These are phyloP conservation scores for Brachionus koreanus DNA, from an alignment of 1,140 invertebrate genomes.

Conservation along the genomic window DNA sequence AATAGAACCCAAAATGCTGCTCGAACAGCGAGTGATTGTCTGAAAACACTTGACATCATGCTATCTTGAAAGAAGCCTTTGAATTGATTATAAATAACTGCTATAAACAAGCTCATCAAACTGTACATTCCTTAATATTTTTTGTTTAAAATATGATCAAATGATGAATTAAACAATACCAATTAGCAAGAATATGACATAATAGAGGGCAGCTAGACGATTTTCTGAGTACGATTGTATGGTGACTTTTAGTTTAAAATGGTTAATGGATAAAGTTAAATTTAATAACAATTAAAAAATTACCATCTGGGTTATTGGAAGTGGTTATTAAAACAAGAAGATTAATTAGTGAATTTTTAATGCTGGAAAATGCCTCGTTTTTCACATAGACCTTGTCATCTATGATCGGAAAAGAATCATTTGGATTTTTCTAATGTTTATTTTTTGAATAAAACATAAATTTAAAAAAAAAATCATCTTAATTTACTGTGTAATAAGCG, in stretches of 20 bases:
- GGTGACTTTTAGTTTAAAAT: constrained; percentile 48
- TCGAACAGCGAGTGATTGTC: constrained; percentile 52
- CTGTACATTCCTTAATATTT: background rate
- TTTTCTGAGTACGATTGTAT: constrained; percentile 54
- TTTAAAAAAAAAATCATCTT: background rate
- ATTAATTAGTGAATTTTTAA: constrained; percentile 49
- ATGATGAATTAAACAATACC: constrained; percentile 53
- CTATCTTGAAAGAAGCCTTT: constrained; percentile 57
- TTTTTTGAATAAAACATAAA: no score
- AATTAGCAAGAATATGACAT: constrained; percentile 54
- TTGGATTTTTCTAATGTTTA: background rate
- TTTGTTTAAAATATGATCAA: background rate
- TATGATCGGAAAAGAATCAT: constrained; percentile 12
- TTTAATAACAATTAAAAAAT: background rate
- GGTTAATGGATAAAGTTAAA: background rate
- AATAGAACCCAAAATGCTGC: constrained; percentile 54
- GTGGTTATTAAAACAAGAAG: constrained; percentile 55
- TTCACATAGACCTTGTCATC: background rate
- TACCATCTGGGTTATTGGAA: constrained; percentile 58
- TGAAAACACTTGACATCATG: constrained; percentile 52
- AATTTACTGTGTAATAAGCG: no score
- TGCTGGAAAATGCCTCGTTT: constrained; percentile 45
- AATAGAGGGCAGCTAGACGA: constrained; percentile 53
- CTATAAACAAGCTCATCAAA: constrained; percentile 57
- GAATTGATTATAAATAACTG: constrained; percentile 58